Conservation (phyloP, 2,888 invertebrate genomes). For the Tholera decimalis region DNA sequence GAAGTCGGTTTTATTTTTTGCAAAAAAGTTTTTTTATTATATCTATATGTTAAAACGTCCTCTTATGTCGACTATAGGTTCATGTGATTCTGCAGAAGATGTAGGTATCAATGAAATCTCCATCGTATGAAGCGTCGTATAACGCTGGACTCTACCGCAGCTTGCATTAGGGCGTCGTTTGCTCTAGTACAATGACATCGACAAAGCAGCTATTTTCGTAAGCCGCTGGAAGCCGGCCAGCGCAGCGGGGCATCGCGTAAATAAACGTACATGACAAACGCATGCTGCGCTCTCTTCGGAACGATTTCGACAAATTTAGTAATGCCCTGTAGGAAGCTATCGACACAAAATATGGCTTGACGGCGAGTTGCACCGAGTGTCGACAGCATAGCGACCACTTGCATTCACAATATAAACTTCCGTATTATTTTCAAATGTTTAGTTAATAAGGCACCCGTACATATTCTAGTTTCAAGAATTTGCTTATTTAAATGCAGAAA, state of each 20-base stretch:
- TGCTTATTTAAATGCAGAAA: conserved; percentile 33
- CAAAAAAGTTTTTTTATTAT: too few species aligned
- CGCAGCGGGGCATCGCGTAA: conserved; percentile 83
- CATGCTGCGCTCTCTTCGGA: conserved; percentile 76
- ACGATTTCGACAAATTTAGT: conserved; percentile 81
- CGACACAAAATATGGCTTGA: conserved; percentile 65
- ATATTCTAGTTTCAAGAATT: conserved; percentile 13
- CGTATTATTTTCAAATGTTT: background rate
- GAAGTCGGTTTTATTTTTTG: too few species aligned
- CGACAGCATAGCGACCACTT: conserved; percentile 18
- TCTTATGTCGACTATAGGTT: conserved; percentile 1
- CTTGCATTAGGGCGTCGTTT: conserved; percentile 76
- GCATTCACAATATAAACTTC: conserved; percentile 20
- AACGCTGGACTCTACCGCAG: conserved; percentile 62
- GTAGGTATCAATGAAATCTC: conserved; percentile 61
- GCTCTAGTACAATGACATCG: conserved; percentile 90
- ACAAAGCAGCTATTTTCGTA: conserved; percentile 88
- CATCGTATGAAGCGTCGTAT: conserved; percentile 56
- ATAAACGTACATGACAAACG: conserved; percentile 86
- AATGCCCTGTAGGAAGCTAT: conserved; percentile 72
- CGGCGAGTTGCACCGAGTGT: conserved; percentile 13
- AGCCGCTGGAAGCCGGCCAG: conserved; percentile 86
- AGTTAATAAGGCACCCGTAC: background rate
- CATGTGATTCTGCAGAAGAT: conserved; percentile 36
- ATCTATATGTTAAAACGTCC: background rate